Conservation (phyloP, 2,888 invertebrate genomes). For the Seladonia tumulorum region DNA sequence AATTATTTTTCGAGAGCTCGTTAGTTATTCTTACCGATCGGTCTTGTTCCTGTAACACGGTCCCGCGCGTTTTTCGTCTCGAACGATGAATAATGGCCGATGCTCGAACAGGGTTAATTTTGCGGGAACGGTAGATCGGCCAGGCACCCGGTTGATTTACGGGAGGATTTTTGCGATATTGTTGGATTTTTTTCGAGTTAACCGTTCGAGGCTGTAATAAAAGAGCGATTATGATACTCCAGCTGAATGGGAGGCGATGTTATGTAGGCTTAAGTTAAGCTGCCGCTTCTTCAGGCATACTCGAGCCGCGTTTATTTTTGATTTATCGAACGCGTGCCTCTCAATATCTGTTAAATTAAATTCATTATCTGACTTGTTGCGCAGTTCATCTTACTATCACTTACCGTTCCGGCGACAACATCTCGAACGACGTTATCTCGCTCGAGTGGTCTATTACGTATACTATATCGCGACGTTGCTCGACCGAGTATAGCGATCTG, state of each 20-base stretch:
- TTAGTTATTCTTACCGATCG: slow-evolving; percentile 11
- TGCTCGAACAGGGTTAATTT: slow-evolving; percentile 5
- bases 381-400: slow-evolving; percentile 31
- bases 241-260: slow-evolving; percentile 11
- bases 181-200: slow-evolving; percentile 1
- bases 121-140: slow-evolving; percentile 1
- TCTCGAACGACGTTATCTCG: slow-evolving; percentile 32
- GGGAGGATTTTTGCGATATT: not conserved
- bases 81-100: slow-evolving; percentile 1
- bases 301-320: slow-evolving; percentile 18
- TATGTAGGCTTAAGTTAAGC: slow-evolving; percentile 21
- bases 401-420: slow-evolving; percentile 38
- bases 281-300: slow-evolving; percentile 13
- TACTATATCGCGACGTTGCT: not conserved
- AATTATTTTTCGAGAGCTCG: slow-evolving; percentile 36
- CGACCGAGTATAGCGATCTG: not conserved
- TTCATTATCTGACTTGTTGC: slow-evolving; percentile 41
- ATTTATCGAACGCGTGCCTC: slow-evolving; percentile 20
- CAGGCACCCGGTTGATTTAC: not conserved
- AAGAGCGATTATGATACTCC: slow-evolving; percentile 4
- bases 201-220: not conserved
- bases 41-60: not conserved
- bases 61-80: not conserved
- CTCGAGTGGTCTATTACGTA: slow-evolving; percentile 25
- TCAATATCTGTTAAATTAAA: slow-evolving; percentile 46